Evolutionary conservation across 2,113 vertebrate species (phyloP).

Genomic region (Terrapene triunguis): DNA sequence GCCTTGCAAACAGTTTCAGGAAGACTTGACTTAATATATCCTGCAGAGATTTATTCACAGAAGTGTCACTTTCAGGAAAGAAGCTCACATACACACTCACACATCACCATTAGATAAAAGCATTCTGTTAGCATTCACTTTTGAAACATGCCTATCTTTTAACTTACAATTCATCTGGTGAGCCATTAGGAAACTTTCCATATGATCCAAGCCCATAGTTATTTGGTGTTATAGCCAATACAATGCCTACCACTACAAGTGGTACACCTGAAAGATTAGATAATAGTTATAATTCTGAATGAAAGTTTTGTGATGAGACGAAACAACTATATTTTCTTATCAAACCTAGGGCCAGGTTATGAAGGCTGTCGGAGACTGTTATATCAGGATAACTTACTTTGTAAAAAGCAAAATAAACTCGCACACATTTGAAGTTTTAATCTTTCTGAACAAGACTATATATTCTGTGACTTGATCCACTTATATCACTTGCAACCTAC

Average conservation of each 20-base stretch:
- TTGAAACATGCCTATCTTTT: background rate
- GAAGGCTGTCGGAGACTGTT: background rate
- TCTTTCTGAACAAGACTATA: background rate
- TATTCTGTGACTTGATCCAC: background rate
- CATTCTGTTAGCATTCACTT: background rate
- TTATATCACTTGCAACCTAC: background rate
- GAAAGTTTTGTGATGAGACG: background rate
- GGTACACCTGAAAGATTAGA: conserved; percentile 86
- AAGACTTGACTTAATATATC: background rate
- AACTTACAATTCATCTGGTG: conserved; percentile 92
- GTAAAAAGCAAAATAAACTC: background rate
- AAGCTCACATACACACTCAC: background rate
- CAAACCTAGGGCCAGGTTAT: background rate
- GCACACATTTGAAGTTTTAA: background rate
- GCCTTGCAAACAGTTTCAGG: background rate
- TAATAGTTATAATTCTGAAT: background rate
- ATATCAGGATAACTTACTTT: background rate
- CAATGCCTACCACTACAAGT: conserved; percentile 86
- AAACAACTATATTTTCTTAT: background rate
- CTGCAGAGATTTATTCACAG: background rate
- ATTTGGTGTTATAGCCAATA: conserved; percentile 87
- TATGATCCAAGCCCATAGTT: conserved; percentile 90
- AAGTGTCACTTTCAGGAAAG: background rate
- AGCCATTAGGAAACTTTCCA: conserved; percentile 81
- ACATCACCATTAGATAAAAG: conserved; percentile 18